Evolutionary conservation across 64 coral and sea anemone species (phyloP).

Genomic region (Trachythela sp.): DNA sequence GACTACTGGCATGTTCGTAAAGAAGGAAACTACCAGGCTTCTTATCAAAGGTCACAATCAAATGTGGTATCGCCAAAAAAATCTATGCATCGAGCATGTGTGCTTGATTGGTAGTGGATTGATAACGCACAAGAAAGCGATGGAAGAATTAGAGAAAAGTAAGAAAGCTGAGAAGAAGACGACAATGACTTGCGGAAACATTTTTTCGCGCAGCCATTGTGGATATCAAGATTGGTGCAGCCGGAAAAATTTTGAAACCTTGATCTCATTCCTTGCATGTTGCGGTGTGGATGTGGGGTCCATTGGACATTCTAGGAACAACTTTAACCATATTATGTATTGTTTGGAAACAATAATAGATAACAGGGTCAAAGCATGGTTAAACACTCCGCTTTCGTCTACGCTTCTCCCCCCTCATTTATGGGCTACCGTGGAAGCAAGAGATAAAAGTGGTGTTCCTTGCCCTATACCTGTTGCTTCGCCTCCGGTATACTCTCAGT

Average conservation of each 20-base stretch:
- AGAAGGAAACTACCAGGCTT: background rate
- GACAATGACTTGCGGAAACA: background rate
- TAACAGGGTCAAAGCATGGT: background rate
- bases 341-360: background rate
- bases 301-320: background rate
- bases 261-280: background rate
- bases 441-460: background rate
- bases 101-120: background rate
- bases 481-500: background rate
- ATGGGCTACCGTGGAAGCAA: background rate
- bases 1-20: background rate
- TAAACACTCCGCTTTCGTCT: background rate
- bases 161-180: background rate
- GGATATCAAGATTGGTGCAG: background rate
- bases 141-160: background rate
- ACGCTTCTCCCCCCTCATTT: background rate
- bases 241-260: background rate
- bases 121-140: background rate
- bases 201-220: background rate
- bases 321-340: slow-evolving; percentile 2
- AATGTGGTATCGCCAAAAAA: background rate
- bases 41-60: background rate
- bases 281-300: background rate
- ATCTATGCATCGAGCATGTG: background rate
- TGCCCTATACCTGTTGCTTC: background rate